Evolutionary conservation across 2,888 invertebrate species (phyloP), one percentile per base, ranked within the genome.

Genomic region (Scotopteryx bipunctaria): DNA sequence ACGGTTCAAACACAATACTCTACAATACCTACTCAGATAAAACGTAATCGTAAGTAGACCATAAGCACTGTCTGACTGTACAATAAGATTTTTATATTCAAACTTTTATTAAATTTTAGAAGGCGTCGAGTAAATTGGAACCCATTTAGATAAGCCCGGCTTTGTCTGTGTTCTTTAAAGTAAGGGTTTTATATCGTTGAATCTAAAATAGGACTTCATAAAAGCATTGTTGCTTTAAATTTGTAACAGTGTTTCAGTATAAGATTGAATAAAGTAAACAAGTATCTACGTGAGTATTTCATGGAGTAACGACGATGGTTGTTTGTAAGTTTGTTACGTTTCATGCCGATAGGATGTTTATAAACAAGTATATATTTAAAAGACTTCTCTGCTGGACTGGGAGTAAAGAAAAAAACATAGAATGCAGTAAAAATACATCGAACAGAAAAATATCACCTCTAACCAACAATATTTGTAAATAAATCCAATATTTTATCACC

Each of bases 81-180:
- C 36, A 53, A 44, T 49, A 49, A 51, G 27, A 37, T 9, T 55
- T 56, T 58, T 51, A 58, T 48, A 40, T 33, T 42, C 47, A 37
- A 57, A 55, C 49, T 61, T 59, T 55, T 55, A 61, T 59, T 57
- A 61, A 53, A 55, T 57, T 51, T 37, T 41, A 46, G 15, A 41
- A 50, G 32, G 33, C 44, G 41, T 45, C 21, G 41, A 38, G 33
- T 46, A 53, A 57, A 57, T 53, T 55, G 44, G 40, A 37, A 19
- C 45, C 37, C 41, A 57, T 59, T 57, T 49, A 40, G 47, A 49
- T 56, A 57, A 52, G 45, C 49, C 47, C 36, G 14, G 41, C 17
- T 47, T 45, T 29, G 27, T 46, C 38, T 41, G 48, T 29, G 35
- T 35, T 29, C 36, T 37, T 45, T 32, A 14, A 48, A 40, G 15